Evolutionary conservation across 2,113 vertebrate species (phyloP), one percentile per base, ranked within the genome.

Genomic region (Chaetorhynchus papuensis): DNA sequence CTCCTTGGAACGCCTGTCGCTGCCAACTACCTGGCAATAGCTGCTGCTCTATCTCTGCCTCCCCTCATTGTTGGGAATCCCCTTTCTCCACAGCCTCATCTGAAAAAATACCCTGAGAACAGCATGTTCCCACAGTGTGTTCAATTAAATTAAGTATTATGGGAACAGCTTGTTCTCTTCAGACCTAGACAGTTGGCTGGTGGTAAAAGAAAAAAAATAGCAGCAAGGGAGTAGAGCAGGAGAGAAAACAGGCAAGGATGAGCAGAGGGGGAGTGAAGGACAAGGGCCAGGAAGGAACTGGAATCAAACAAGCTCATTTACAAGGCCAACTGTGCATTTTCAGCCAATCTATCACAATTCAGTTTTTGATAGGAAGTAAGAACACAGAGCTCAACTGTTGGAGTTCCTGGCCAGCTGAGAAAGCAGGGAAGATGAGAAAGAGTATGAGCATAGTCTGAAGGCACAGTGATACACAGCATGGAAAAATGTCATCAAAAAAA

Each of bases 111-210:
- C 30, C 70, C 93, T 68, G 68, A 94, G 93, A 95, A 97, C 94
- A 95, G 80, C 90, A 72, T 57, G 96, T 97, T 97, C 91, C 65
- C 88, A 95, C 76, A 95, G 57, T 79, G 93, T 56, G 91, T 69
- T 96, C 88, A 92, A 92, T 94, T 96, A 79, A 92, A 94, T 94
- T 96, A 95, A 96, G 85, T 66, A 83, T 82, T 94, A 93, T 94
- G 76, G 72, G 87, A 96, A 97, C 95, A 96, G 96, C 81, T 94
- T 95, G 93, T 83, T 94, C 90, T 93, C 12, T 81, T 96, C 87
- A 92, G 64, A 92, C 30, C 65, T 87, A 42, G 45, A 77, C 53
- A 83, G 69, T 44, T 90, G 85, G 87, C 91, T 93, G 88, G 57
- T 87, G 45, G 77, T 80, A 63, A 74, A 86, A 90, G 42, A 37